Conservation (phyloP, 2,113 vertebrate species). For the Eulemur rufifrons region DNA sequence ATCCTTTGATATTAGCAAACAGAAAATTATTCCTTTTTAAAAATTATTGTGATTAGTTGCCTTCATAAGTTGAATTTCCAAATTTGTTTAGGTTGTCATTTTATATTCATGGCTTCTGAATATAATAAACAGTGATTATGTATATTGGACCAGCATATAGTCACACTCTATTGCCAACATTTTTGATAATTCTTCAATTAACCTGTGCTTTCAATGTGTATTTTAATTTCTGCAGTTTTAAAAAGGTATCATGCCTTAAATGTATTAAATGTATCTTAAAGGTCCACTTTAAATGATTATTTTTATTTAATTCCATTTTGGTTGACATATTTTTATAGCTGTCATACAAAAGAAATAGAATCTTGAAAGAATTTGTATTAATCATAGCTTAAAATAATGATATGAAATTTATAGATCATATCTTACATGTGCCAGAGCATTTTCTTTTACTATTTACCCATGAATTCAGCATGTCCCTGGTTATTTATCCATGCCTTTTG, state of each 20-base stretch:
- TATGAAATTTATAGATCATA: conserved; percentile 19
- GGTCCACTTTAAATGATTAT: conserved; percentile 1
- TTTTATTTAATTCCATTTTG: background rate
- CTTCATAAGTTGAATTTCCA: conserved; percentile 14
- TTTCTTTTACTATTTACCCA: background rate
- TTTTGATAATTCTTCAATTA: background rate
- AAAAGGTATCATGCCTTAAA: background rate
- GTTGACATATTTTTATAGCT: conserved; percentile 14
- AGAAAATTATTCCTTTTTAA: background rate
- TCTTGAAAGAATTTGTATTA: conserved; percentile 6
- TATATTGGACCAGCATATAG: background rate
- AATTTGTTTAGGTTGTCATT: background rate
- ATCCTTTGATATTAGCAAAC: background rate
- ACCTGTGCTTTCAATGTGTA: background rate
- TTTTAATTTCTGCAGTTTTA: conserved; percentile 6
- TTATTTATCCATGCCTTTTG: background rate
- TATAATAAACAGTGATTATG: background rate
- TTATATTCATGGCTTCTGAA: background rate
- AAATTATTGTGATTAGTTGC: background rate
- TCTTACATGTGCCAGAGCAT: background rate
- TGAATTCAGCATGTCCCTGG: background rate
- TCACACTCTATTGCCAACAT: background rate
- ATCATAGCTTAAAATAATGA: conserved; percentile 4
- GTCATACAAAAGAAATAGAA: conserved; percentile 41
- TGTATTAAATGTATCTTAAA: background rate